Evolutionary conservation across 2,113 vertebrate genomes (phyloP).

Genomic region (Hemiprocne comata): DNA sequence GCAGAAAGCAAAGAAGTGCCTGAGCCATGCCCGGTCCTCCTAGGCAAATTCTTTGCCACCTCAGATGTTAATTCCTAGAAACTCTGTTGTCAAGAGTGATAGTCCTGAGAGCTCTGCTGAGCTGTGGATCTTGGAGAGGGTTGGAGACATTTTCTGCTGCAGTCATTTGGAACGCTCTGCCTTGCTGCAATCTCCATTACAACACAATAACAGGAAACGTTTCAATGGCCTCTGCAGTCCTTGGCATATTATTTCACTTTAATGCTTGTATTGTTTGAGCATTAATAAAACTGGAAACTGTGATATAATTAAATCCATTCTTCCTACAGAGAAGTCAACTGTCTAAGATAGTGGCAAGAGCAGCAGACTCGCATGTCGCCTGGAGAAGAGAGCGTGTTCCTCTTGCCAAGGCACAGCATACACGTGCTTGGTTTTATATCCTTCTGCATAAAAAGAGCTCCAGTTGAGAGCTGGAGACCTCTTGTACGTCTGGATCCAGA

Average conservation of each 20-base stretch:
- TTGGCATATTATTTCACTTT: conserved; percentile 56
- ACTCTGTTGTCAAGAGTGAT: not conserved
- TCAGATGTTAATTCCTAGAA: conserved; percentile 26
- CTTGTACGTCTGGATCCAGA: conserved; percentile 30
- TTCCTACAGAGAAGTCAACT: conserved; percentile 67
- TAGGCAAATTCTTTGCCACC: not conserved
- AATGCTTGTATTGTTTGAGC: conserved; percentile 60
- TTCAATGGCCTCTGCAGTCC: conserved; percentile 60
- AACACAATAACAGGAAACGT: conserved; percentile 75
- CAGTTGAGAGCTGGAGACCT: conserved; percentile 54
- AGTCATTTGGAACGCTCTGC: conserved; percentile 7
- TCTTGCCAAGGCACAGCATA: conserved; percentile 57
- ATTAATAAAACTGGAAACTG: conserved; percentile 66
- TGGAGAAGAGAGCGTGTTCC: not conserved
- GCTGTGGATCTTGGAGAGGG: conserved; percentile 5
- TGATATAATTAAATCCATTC: conserved; percentile 71
- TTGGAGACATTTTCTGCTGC: conserved; percentile 43
- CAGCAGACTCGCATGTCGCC: conserved; percentile 52
- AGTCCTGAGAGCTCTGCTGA: not conserved
- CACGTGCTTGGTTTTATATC: conserved; percentile 51
- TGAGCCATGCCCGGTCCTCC: not conserved
- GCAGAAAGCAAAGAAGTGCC: not conserved
- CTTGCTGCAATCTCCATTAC: conserved; percentile 50
- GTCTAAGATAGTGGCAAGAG: conserved; percentile 59
- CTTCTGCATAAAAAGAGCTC: conserved; percentile 18